phyloP scores from a whole-genome alignment of 2,888 invertebrate genomes.

The Chrysolina oricalcia region DNA sequence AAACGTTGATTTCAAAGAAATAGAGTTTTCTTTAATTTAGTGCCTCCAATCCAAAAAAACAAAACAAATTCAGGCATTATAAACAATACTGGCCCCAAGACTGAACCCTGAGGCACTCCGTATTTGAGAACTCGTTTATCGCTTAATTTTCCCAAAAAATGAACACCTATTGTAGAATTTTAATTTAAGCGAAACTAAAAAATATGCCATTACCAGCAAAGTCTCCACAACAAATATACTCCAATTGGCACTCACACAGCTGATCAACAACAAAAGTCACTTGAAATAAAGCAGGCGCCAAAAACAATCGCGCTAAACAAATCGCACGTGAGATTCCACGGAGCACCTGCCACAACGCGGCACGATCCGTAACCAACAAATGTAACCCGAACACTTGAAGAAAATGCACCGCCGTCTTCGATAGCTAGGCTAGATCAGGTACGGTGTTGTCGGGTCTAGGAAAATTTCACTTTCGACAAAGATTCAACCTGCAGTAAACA shows the following conservation, averaged over 20 bases:
- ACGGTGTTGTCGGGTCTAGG: constrained; percentile 49
- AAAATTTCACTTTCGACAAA: constrained; percentile 33
- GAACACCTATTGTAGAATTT: not conserved
- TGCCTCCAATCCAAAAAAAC: too few species aligned
- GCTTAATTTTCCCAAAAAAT: not conserved
- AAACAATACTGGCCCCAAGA: too few species aligned
- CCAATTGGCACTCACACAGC: constrained; percentile 27
- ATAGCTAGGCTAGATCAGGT: constrained; percentile 54
- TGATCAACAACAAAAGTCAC: constrained; percentile 34
- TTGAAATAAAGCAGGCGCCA: constrained; percentile 26
- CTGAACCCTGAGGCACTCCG: too few species aligned
- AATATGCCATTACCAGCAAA: constrained; percentile 12
- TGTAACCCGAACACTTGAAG: constrained; percentile 52
- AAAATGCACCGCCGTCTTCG: constrained; percentile 51
- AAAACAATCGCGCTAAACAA: constrained; percentile 43
- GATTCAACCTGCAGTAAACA: not conserved
- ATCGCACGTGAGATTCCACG: constrained; percentile 54
- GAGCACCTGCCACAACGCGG: constrained; percentile 34
- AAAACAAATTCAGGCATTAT: too few species aligned
- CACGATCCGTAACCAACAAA: constrained; percentile 42
- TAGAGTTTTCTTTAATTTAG: too few species aligned
- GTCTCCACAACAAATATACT: not conserved
- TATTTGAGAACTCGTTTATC: too few species aligned
- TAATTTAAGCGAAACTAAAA: not conserved
- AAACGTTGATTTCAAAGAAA: too few species aligned